A percentile compares a stretch with the other conserved stretches of the same genome.
Conservation (phyloP, 2,888 invertebrate genomes). For the Thecophora atra region DNA sequence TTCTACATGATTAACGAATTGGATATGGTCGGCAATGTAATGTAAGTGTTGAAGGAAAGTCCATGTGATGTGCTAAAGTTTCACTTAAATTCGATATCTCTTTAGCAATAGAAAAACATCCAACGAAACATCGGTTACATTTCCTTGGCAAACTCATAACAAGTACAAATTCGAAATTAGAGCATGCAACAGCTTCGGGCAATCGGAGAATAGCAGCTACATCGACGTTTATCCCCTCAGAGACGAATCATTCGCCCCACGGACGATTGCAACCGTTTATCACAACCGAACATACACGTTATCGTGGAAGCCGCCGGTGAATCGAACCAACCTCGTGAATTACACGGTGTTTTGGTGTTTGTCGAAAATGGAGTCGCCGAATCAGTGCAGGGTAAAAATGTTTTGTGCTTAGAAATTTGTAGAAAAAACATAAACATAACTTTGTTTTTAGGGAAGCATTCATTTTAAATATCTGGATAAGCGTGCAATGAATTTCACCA, state of each 20-base stretch:
- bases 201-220: conserved; percentile 36
- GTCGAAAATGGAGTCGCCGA: conserved; percentile 68
- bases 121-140: conserved; percentile 41
- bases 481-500: conserved; percentile 50
- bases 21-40: conserved; percentile 42
- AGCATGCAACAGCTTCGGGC: conserved; percentile 45
- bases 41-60: conserved; percentile 44
- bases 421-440: too few relatives aligned
- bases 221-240: conserved; percentile 41
- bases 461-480: conserved; percentile 69
- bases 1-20: conserved; percentile 70
- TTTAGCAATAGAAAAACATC: conserved; percentile 30
- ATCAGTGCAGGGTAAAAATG: conserved; percentile 68
- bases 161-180: conserved; percentile 38
- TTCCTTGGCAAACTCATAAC: conserved; percentile 36
- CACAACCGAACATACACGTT: conserved; percentile 76
- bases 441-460: conserved; percentile 67
- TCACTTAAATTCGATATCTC: conserved; percentile 33
- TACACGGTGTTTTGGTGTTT: conserved; percentile 85
- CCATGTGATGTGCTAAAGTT: not conserved
- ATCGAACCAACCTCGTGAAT: conserved; percentile 67
- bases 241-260: conserved; percentile 58
- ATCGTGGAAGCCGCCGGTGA: conserved; percentile 73
- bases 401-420: conserved; percentile 7
- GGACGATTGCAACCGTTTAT: conserved; percentile 76